These are phyloP conservation scores for Marmota monax DNA, from an alignment of 2,113 vertebrate species.

Conservation along the genomic window DNA sequence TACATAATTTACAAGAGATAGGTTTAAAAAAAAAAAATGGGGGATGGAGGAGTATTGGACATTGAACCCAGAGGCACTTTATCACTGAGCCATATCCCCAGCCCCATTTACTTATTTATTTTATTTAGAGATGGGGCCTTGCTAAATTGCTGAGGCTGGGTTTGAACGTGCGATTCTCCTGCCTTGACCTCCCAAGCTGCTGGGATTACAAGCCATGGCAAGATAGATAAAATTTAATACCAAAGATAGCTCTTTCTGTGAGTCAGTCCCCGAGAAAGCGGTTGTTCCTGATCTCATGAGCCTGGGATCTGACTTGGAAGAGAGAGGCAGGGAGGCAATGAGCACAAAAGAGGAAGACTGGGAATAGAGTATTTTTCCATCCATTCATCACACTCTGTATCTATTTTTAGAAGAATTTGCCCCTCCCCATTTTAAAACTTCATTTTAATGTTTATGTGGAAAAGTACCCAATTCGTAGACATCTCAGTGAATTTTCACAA, in stretches of 20 bases:
- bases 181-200: too few species aligned
- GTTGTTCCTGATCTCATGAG: background rate
- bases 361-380: background rate
- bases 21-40: too few species aligned
- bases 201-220: background rate
- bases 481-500: conserved; percentile 3
- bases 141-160: background rate
- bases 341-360: background rate
- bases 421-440: background rate
- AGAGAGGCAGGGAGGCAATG: background rate
- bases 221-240: background rate
- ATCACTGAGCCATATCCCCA: background rate
- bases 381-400: background rate
- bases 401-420: background rate
- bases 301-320: background rate
- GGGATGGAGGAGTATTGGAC: background rate
- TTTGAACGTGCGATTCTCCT: too few species aligned
- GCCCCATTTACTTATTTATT: background rate
- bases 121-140: background rate
- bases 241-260: background rate
- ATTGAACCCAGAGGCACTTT: background rate
- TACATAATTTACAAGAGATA: background rate
- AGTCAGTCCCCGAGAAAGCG: background rate
- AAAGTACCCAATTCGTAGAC: background rate
- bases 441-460: background rate